These are phyloP conservation scores for Pedetes capensis DNA, from an alignment of 2,113 vertebrate genomes.

Conservation along the genomic window DNA sequence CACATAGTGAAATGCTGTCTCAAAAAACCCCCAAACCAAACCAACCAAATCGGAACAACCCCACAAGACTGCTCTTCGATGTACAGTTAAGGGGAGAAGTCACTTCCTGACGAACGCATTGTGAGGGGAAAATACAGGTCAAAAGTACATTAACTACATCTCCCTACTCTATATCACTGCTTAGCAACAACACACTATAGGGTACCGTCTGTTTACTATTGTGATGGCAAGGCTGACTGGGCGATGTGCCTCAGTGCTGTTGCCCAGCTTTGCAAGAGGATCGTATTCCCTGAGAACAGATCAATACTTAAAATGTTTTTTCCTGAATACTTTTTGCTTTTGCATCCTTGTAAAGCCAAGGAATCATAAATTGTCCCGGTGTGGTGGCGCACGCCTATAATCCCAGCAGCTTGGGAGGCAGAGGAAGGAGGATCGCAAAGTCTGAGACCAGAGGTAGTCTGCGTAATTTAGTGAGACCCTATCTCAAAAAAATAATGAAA, in stretches of 20 bases:
- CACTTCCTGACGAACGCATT: too few species aligned
- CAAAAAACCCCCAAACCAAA: too few species aligned
- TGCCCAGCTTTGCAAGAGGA: background rate
- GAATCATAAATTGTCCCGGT: background rate
- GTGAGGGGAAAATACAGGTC: background rate
- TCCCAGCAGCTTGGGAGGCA: too few species aligned
- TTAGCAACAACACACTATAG: background rate
- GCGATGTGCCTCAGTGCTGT: background rate
- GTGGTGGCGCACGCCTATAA: too few species aligned
- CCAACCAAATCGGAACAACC: too few species aligned
- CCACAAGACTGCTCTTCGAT: background rate
- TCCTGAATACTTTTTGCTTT: background rate
- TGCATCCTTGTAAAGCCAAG: background rate
- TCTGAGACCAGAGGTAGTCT: too few species aligned
- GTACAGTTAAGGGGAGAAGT: accelerated
- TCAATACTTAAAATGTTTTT: background rate
- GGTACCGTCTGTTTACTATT: background rate
- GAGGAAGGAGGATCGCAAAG: too few species aligned
- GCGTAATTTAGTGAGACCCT: too few species aligned
- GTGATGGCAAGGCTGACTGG: background rate
- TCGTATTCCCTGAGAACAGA: background rate
- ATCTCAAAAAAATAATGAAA: too few species aligned
- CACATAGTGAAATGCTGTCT: too few species aligned
- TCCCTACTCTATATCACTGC: background rate
- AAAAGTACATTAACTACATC: background rate